Conservation (phyloP, 2,113 vertebrate species). For the Larimichthys polyactis region DNA sequence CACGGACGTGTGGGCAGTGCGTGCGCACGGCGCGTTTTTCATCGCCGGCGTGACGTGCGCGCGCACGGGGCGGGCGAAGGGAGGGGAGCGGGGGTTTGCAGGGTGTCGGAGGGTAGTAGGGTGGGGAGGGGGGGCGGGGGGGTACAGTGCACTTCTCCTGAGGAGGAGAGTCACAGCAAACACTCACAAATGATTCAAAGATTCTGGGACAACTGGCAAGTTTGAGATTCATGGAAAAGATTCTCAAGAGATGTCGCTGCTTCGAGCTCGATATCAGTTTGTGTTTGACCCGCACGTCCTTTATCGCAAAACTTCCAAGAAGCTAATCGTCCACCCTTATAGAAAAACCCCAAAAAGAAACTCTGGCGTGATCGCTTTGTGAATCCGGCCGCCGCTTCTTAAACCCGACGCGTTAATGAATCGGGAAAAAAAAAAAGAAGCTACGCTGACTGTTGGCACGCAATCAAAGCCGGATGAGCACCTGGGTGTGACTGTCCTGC, state of each 20-base stretch:
- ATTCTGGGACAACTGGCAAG: conserved; percentile 47
- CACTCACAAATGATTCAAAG: conserved; percentile 54
- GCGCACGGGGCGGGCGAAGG: conserved; percentile 33
- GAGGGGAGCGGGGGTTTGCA: too few relatives aligned
- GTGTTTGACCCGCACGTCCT: conserved; percentile 36
- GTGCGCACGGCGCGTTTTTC: conserved; percentile 75
- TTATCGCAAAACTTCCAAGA: not conserved
- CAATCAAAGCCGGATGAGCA: conserved; percentile 86
- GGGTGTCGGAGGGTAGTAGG: conserved; percentile 10
- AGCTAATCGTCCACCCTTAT: not conserved
- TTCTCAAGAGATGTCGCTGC: conserved; percentile 4
- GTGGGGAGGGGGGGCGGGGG: conserved; percentile 13
- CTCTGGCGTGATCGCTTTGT: not conserved
- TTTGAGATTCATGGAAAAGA: conserved; percentile 28
- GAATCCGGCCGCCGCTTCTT: not conserved
- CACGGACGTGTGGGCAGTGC: conserved; percentile 80
- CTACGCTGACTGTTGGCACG: conserved; percentile 76
- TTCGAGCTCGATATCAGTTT: not conserved
- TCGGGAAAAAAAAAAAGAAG: not conserved
- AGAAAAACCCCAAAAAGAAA: conserved; percentile 19
- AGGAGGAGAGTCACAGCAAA: conserved; percentile 55
- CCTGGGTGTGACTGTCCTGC: conserved; percentile 86
- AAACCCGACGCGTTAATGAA: not conserved
- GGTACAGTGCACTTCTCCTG: conserved; percentile 35
- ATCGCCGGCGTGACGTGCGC: conserved; percentile 67